Evolutionary conservation across 2,888 invertebrate genomes (phyloP).

Genomic region (Ophion slaviceki): DNA sequence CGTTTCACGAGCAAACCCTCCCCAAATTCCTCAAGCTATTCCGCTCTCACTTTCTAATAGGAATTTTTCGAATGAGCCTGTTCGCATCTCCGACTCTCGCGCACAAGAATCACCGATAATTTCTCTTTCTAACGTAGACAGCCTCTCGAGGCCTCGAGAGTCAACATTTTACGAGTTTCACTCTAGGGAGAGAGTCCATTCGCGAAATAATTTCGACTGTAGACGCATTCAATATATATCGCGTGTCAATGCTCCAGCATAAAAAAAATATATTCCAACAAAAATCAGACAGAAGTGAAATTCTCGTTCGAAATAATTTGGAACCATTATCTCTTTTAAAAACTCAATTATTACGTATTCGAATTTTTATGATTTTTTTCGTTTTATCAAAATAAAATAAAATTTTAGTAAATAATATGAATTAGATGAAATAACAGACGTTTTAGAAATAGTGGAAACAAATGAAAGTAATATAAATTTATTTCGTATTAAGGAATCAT

Average conservation of each 20-base stretch:
- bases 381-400: background rate
- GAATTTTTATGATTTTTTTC: background rate
- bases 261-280: background rate
- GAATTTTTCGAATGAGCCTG: constrained; percentile 40
- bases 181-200: constrained; percentile 65
- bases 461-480: background rate
- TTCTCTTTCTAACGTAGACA: constrained; percentile 49
- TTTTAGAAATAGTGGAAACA: background rate
- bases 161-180: constrained; percentile 65
- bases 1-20: constrained; percentile 34
- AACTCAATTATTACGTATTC: background rate
- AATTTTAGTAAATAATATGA: background rate
- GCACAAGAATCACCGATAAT: constrained; percentile 45
- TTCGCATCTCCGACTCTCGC: constrained; percentile 45
- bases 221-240: background rate
- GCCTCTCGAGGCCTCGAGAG: constrained; percentile 52
- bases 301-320: background rate
- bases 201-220: constrained; percentile 15
- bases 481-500: background rate
- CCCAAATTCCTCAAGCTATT: constrained; percentile 56
- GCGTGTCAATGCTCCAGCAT: background rate
- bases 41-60: constrained; percentile 64
- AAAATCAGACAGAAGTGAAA: background rate
- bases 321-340: background rate
- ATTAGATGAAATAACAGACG: background rate